A percentile compares a stretch with the other conserved stretches of the same genome.
Conservation (phyloP, 2,113 vertebrate species). For the Anarrhichthys ocellatus region DNA sequence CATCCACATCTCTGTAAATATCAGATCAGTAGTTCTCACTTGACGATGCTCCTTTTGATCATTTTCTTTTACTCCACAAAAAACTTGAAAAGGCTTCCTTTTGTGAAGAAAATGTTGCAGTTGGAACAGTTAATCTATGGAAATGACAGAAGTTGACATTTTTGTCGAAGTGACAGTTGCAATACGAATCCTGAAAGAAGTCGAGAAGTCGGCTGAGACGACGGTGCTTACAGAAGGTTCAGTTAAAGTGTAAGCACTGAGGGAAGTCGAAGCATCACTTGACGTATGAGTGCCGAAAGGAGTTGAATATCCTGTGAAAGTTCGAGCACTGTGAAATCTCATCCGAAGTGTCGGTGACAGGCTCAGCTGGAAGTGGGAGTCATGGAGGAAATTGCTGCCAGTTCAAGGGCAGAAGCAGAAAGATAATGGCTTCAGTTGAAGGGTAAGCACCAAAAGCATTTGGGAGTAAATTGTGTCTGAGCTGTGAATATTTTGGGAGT, state of each 20-base stretch:
- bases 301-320: background rate
- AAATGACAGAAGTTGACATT: too few relatives aligned
- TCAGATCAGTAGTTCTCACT: conserved; percentile 3
- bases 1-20: conserved; percentile 12
- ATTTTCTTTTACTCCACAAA: background rate
- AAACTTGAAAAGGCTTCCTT: background rate
- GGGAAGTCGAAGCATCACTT: background rate
- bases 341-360: background rate
- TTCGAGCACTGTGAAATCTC: background rate
- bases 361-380: conserved; percentile 1
- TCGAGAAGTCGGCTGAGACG: background rate
- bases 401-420: background rate
- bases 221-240: background rate
- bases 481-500: background rate
- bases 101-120: background rate
- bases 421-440: background rate
- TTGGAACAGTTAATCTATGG: background rate
- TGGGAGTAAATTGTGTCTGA: background rate
- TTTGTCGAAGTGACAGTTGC: background rate
- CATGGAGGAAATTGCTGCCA: background rate
- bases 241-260: background rate
- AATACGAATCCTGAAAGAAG: background rate
- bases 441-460: background rate
- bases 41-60: conserved; percentile 3
- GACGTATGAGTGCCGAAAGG: background rate